phyloP scores from a whole-genome alignment of 2,113 vertebrate species.

The Nerophis lumbriciformis region DNA sequence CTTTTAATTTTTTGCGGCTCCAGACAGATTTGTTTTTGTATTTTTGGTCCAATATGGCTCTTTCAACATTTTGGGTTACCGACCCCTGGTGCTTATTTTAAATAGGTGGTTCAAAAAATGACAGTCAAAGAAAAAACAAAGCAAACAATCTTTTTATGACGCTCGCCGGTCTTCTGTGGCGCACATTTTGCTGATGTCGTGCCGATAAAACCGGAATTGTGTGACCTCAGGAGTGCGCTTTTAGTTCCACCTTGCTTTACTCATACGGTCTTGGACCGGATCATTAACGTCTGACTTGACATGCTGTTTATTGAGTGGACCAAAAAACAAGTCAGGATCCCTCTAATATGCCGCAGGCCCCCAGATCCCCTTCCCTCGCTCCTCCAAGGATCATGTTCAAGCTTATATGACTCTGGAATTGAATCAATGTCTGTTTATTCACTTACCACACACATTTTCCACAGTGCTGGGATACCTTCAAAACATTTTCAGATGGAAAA shows the following conservation, averaged over 20 bases:
- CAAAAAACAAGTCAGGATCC: conserved; percentile 6
- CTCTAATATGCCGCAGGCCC: conserved; percentile 1
- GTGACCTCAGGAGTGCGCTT: background rate
- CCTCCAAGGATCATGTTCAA: conserved; percentile 25
- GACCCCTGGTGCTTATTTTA: background rate
- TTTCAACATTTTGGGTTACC: too few relatives aligned
- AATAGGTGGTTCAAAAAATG: background rate
- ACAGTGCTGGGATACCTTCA: conserved; percentile 9
- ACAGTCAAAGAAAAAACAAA: too few relatives aligned
- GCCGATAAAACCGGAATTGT: background rate
- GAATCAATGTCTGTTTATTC: conserved; percentile 29
- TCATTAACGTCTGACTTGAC: background rate
- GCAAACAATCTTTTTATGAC: too few relatives aligned
- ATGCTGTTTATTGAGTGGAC: conserved; percentile 3
- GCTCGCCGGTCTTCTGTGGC: too few relatives aligned
- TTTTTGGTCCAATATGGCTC: too few relatives aligned
- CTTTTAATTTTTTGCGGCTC: too few relatives aligned
- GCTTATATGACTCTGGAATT: conserved; percentile 24
- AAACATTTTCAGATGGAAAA: conserved; percentile 33
- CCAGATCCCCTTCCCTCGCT: background rate
- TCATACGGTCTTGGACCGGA: background rate
- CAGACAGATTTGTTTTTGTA: too few relatives aligned
- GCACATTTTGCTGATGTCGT: too few relatives aligned
- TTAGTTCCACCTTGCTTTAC: background rate
- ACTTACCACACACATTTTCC: conserved; percentile 35